These are phyloP conservation scores for Oncorhynchus clarkii DNA, from an alignment of 2,113 vertebrate species.

Conservation along the genomic window DNA sequence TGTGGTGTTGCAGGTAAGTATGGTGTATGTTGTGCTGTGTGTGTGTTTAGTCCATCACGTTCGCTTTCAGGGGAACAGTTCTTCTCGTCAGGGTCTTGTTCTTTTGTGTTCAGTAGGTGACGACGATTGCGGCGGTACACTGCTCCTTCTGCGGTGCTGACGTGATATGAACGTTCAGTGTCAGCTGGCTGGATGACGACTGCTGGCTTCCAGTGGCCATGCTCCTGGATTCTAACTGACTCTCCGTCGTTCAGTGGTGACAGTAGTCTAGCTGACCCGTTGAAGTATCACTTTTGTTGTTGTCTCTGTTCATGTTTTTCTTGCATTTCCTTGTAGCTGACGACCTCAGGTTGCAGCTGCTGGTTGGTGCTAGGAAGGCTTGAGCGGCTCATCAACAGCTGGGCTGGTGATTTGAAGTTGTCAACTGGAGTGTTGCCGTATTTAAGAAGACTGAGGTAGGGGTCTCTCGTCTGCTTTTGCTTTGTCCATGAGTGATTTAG, in stretches of 20 bases:
- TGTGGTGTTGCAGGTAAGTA: too few relatives aligned
- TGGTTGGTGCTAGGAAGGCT: constrained; percentile 20
- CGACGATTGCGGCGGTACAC: constrained; percentile 16
- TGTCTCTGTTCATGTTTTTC: constrained; percentile 1
- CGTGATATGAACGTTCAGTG: constrained; percentile 16
- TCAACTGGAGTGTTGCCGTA: constrained; percentile 22
- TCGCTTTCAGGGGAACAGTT: too few relatives aligned
- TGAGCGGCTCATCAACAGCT: constrained; percentile 32
- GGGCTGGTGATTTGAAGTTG: constrained; percentile 16
- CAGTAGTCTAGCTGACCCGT: constrained; percentile 21
- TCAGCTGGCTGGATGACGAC: constrained; percentile 15
- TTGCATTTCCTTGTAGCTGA: background rate
- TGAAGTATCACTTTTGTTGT: constrained; percentile 24
- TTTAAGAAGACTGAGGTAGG: constrained; percentile 11
- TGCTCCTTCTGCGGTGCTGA: constrained; percentile 16
- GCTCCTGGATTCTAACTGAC: constrained; percentile 10
- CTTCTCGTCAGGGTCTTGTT: background rate
- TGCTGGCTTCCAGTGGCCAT: constrained; percentile 24
- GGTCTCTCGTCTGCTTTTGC: constrained; percentile 26
- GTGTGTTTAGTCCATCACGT: too few relatives aligned
- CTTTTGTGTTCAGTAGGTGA: constrained; percentile 15
- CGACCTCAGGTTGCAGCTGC: constrained; percentile 17
- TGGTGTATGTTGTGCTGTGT: too few relatives aligned
- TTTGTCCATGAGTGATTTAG: constrained; percentile 12
- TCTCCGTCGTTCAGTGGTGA: constrained; percentile 3